Percentiles rank a stretch among this genome's conserved stretches.
These are phyloP conservation scores for Halesus radiatus DNA, from an alignment of 1,140 invertebrate genomes.

Conservation along the genomic window DNA sequence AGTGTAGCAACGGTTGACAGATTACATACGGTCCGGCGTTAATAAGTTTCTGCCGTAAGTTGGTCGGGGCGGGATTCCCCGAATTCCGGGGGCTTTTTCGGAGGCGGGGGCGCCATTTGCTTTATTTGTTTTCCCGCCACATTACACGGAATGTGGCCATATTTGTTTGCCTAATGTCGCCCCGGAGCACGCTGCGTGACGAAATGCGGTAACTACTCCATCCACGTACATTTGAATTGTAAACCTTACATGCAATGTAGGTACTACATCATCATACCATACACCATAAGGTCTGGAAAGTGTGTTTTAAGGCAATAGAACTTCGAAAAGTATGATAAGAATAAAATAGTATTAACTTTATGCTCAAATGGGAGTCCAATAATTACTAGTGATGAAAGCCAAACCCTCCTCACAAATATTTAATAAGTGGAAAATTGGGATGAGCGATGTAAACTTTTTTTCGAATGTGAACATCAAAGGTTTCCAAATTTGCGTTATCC, in stretches of 20 bases:
- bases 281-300: not conserved
- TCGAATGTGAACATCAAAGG: no score
- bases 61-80: not conserved
- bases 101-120: constrained; percentile 18
- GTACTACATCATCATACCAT: not conserved
- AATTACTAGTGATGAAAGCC: no score
- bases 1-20: constrained; percentile 7
- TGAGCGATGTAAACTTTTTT: no score
- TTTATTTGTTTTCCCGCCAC: constrained; percentile 31
- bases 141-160: constrained; percentile 35
- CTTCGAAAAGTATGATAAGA: not conserved
- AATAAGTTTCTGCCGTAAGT: constrained; percentile 7
- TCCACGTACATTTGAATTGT: not conserved
- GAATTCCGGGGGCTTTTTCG: not conserved
- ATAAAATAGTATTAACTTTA: not conserved
- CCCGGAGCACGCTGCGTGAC: constrained; percentile 27
- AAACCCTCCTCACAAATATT: no score
- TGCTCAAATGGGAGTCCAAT: no score
- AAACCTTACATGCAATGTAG: not conserved
- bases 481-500: no score
- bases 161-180: constrained; percentile 30
- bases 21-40: constrained; percentile 17
- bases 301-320: not conserved
- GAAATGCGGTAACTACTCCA: constrained; percentile 13
- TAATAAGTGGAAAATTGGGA: no score